Evolutionary conservation across 1,140 invertebrate genomes (phyloP).

Genomic region (Achroia grisella): DNA sequence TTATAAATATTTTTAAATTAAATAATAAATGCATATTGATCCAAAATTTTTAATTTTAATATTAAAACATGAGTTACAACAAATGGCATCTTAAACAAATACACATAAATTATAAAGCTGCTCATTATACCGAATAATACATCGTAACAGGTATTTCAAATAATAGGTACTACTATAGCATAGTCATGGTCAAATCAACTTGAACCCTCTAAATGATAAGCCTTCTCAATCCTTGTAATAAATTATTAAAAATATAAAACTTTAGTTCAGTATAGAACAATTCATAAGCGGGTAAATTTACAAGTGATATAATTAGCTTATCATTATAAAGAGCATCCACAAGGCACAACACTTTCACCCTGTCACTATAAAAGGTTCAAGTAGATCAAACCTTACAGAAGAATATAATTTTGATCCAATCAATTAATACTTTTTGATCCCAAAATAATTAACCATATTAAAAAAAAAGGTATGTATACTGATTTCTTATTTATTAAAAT

Average conservation of each 20-base stretch:
- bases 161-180: neutral
- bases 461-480: neutral
- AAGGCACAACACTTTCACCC: constrained; percentile 1
- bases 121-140: constrained; percentile 39
- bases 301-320: too few species aligned
- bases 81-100: constrained; percentile 68
- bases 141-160: constrained; percentile 14
- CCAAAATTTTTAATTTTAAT: constrained; percentile 59
- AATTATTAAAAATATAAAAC: too few species aligned
- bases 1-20: too few species aligned
- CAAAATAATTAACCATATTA: constrained; percentile 35
- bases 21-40: constrained; percentile 34
- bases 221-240: neutral
- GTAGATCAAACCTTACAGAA: neutral
- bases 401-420: constrained; percentile 30
- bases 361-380: neutral
- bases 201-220: neutral
- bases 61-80: constrained; percentile 71
- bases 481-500: neutral
- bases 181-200: neutral
- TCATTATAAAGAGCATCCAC: neutral
- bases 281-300: too few species aligned
- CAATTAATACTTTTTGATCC: constrained; percentile 51
- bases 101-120: constrained; percentile 69
- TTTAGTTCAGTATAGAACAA: too few species aligned